Base-by-base conservation (phyloP, 2,888 invertebrate genomes). In the Eristalinus aeneus region DNA sequence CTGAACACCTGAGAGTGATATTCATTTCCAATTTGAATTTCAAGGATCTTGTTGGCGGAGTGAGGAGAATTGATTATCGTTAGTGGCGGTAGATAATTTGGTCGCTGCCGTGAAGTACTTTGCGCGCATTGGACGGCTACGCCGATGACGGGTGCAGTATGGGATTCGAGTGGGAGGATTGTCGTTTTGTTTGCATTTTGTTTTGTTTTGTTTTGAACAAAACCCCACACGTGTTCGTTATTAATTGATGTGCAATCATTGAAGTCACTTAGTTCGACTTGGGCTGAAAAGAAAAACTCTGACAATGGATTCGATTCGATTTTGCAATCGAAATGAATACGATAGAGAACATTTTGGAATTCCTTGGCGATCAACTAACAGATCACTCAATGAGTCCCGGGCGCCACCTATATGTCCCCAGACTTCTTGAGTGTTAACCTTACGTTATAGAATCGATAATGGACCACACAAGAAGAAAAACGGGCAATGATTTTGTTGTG, bases 41-140 rank as follows among this genome's bases (percentile, higher is more conserved):
- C 82, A 82, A 77, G 86, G 82, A 86, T 82, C 64, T 67, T 71
- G 82, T 67, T 71, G 82, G 73, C 78, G 73, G 67, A 86, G 86
- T 82, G 86, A n/a, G n/a, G 86, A 46, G 46, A 86, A 86, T 86
- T 71, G 86, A 82, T 85, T 81, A 85, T 73, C 53, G 58, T 67
- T 79, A 58, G 60, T 69, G 53, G n/a, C 20, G 56, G 56, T 20
- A 39, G 39, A 39, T 39, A 39, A 8, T 27, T 5, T 34, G n/a
- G 46, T 16, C 16, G 46, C 46, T 16, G 46, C 46, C 12, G n/a
- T 12, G 39, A 11, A n/a, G n/a, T 12, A 46, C n/a, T 46, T n/a
- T 16, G 16, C 46, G 16, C 16, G 16, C 16, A 16, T 27, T 27
- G 27, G 27, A 27, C 27, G 27, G n/a, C n/a, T n/a, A 27, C 5